These are phyloP conservation scores for Trachurus trachurus DNA, from an alignment of 2,797 vertebrate genomes.

Conservation along the genomic window DNA sequence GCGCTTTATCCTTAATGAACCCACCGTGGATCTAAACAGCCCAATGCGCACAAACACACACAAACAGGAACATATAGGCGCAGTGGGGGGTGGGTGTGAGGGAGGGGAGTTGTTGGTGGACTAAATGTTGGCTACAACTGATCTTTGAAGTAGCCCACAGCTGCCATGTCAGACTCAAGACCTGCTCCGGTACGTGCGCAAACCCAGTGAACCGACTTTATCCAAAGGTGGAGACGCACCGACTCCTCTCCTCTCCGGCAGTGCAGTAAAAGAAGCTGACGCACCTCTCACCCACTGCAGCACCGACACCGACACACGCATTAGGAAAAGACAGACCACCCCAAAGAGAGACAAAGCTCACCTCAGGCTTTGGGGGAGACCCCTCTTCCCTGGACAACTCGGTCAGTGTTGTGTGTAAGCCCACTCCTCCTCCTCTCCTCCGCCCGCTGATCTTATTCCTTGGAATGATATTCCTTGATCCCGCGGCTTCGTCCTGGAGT, in stretches of 20 bases:
- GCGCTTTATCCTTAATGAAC: constrained; percentile 38
- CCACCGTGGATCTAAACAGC: constrained; percentile 30
- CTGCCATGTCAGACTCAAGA: constrained; percentile 45
- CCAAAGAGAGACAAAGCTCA: constrained; percentile 54
- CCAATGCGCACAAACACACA: constrained; percentile 39
- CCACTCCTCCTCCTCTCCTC: constrained; percentile 10
- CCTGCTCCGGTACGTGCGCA: constrained; percentile 23
- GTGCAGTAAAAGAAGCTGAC: constrained; percentile 58
- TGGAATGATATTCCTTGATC: constrained; percentile 36
- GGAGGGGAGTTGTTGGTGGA: background rate
- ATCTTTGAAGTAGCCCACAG: constrained; percentile 51
- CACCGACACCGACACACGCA: constrained; percentile 46
- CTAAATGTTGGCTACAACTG: constrained; percentile 26
- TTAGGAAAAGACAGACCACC: constrained; percentile 1
- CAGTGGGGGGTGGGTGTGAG: background rate
- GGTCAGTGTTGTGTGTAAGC: background rate
- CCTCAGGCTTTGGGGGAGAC: constrained; percentile 77
- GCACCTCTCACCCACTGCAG: constrained; percentile 67
- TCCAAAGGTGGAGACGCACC: constrained; percentile 15
- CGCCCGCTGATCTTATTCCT: constrained; percentile 21
- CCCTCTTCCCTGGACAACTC: constrained; percentile 65
- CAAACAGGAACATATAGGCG: constrained; percentile 15
- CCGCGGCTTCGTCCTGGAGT: constrained; percentile 19
- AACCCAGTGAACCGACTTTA: constrained; percentile 13
- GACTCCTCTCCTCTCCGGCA: constrained; percentile 45